Base-by-base conservation (phyloP, 2,888 invertebrate genomes). In the Pterobdella sp. region DNA sequence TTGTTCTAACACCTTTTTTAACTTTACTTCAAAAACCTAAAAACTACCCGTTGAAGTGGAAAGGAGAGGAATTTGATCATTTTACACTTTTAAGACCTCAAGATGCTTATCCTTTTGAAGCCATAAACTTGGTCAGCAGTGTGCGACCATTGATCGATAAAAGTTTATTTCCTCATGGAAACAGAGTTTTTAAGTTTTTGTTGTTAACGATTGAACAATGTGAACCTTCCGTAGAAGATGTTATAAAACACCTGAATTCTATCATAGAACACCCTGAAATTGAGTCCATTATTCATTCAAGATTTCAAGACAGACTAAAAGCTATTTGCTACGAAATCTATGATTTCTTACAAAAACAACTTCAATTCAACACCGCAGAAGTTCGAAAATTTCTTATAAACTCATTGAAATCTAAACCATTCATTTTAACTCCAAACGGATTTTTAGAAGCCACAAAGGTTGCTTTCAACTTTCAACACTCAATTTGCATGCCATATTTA, bases 401-500 rank as follows among this genome's bases (percentile, higher is more conserved):
- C 29, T 26, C 34, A 1, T 71, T 77, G n/a, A 52, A 67, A 56
- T 60, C 64, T 14, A 73, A 72, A 49, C 70, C 76, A 1, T 77
- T 75, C 68, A 73, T 78, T 10, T 69, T 78, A 31, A 68, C 68
- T 35, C 69, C 77, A 18, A 69, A 74, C 10, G 36, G 52, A 10
- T 77, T 77, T 56, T 69, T 78, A 18, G 52, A 42, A 18, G 72
- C 75, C 0, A 36, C 36, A 26, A 72, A 76, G 29, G 56, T 78
- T 31, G 76, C 77, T 1, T 76, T 78, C 35, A 70, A 74, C 31
- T 77, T 77, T 72, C 52, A 64, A 0, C 74, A 77, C 34, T 60
- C 36, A 26, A 75, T 76, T 72, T 79, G 79, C 70, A 74, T 76
- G 14, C 80, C 79, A 7, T 75, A 76, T 69, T 73, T 79, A n/a